phyloP scores from a whole-genome alignment of 2,113 vertebrate genomes.

The Pterophyllum scalare region DNA sequence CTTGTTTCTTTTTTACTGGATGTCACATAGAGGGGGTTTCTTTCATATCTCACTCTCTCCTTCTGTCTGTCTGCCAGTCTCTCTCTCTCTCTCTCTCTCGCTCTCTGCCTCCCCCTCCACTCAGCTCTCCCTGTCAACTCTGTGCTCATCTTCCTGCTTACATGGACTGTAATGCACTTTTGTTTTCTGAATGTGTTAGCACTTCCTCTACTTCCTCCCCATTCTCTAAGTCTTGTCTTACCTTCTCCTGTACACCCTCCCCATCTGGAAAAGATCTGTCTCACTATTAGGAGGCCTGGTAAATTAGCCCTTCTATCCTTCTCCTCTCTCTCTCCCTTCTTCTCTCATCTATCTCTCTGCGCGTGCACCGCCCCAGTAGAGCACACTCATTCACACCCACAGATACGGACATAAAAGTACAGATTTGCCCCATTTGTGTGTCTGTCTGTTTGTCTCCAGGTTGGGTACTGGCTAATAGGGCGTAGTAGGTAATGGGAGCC shows the following conservation, averaged over 20 bases:
- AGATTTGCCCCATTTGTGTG: slow-evolving; percentile 54
- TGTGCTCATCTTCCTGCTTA: slow-evolving; percentile 59
- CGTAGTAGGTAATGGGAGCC: slow-evolving; percentile 75
- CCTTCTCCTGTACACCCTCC: slow-evolving; percentile 21
- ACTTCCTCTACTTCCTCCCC: slow-evolving; percentile 48
- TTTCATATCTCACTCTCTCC: slow-evolving; percentile 27
- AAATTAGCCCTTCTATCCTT: slow-evolving; percentile 56
- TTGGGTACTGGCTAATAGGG: slow-evolving; percentile 71
- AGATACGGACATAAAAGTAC: slow-evolving; percentile 27
- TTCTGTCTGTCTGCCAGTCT: slow-evolving; percentile 13
- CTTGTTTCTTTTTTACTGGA: slow-evolving; percentile 54
- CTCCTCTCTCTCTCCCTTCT: slow-evolving; percentile 31
- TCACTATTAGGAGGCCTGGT: slow-evolving; percentile 59
- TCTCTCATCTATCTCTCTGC: slow-evolving; percentile 41
- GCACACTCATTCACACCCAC: slow-evolving; percentile 39
- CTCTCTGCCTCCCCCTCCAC: background rate
- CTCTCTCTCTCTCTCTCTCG: background rate
- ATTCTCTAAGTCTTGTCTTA: slow-evolving; percentile 9
- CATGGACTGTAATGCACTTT: slow-evolving; percentile 58
- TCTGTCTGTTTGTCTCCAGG: slow-evolving; percentile 66
- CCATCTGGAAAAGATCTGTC: slow-evolving; percentile 61
- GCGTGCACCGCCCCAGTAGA: slow-evolving; percentile 20
- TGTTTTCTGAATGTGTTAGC: slow-evolving; percentile 59
- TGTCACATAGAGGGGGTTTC: slow-evolving; percentile 47
- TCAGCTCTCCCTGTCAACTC: slow-evolving; percentile 37